These are phyloP conservation scores for Caenorhabditis inopinata DNA, from an alignment of 1,140 invertebrate genomes.

Conservation along the genomic window DNA sequence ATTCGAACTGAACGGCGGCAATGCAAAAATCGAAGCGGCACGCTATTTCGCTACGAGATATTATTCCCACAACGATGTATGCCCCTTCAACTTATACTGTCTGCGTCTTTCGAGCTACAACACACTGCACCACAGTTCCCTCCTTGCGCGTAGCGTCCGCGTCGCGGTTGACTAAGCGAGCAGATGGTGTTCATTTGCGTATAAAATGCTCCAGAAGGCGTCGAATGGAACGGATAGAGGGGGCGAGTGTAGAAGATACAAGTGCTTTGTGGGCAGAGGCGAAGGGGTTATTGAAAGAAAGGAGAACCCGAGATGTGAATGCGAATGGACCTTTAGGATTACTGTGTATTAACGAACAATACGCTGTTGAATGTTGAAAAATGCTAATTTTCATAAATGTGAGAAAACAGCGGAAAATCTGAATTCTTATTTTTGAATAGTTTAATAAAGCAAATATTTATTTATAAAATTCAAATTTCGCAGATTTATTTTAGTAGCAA, in stretches of 20 bases:
- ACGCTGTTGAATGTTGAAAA: no score
- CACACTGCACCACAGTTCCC: background rate
- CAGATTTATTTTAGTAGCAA: no score
- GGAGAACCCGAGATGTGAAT: background rate
- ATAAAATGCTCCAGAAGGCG: background rate
- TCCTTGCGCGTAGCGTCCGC: background rate
- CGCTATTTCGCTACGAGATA: background rate
- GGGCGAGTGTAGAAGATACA: background rate
- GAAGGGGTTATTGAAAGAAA: background rate
- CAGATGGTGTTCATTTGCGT: conserved; percentile 16
- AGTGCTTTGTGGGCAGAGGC: background rate
- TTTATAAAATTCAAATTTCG: no score
- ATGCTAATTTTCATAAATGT: no score
- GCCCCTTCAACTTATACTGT: background rate
- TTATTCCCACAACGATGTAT: background rate
- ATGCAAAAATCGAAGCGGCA: background rate
- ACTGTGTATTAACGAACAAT: no score
- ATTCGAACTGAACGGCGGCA: conserved; percentile 27
- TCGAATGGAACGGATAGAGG: background rate
- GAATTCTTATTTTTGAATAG: no score
- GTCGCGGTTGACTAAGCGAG: background rate
- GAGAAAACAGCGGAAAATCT: no score
- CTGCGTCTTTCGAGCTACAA: background rate
- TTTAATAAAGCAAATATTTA: no score
- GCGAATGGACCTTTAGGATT: background rate